A percentile compares a stretch with the other conserved stretches of the same genome.
Evolutionary conservation across 1,140 invertebrate species (phyloP).

Genomic region (Aleiodes sp.): DNA sequence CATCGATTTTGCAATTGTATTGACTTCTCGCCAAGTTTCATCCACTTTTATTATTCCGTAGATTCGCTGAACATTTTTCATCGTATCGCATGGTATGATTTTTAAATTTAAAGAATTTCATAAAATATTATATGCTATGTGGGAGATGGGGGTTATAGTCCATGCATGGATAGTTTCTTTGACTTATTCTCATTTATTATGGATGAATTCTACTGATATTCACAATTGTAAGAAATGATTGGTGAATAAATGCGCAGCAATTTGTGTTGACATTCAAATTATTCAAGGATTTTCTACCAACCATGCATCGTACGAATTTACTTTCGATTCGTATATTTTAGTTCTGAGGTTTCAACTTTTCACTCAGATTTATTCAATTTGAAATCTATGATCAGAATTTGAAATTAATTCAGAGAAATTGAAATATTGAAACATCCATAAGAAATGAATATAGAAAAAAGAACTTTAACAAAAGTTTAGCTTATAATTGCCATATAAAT

Average conservation of each 20-base stretch:
- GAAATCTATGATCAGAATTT: no score
- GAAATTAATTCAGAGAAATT: no score
- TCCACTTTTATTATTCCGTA: background rate
- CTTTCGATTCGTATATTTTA: background rate
- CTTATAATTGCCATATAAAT: no score
- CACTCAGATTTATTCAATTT: no score
- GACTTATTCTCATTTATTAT: background rate
- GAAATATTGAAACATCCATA: no score
- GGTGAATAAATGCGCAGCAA: background rate
- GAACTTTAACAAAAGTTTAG: no score
- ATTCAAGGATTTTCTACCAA: background rate
- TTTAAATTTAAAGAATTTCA: background rate
- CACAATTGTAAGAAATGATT: background rate
- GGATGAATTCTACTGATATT: background rate
- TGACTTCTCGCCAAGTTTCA: constrained; percentile 9
- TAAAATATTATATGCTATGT: background rate
- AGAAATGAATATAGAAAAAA: no score
- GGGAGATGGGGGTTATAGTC: constrained; percentile 14
- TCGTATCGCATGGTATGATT: background rate
- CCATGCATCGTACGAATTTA: background rate
- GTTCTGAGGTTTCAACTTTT: no score
- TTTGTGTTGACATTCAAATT: background rate
- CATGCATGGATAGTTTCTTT: background rate
- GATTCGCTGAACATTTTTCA: background rate
- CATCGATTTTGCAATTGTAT: constrained; percentile 3